A percentile compares a stretch with the other conserved stretches of the same genome.
Conservation (phyloP, 2,113 vertebrate genomes). For the Cynopterus brachyotis region DNA sequence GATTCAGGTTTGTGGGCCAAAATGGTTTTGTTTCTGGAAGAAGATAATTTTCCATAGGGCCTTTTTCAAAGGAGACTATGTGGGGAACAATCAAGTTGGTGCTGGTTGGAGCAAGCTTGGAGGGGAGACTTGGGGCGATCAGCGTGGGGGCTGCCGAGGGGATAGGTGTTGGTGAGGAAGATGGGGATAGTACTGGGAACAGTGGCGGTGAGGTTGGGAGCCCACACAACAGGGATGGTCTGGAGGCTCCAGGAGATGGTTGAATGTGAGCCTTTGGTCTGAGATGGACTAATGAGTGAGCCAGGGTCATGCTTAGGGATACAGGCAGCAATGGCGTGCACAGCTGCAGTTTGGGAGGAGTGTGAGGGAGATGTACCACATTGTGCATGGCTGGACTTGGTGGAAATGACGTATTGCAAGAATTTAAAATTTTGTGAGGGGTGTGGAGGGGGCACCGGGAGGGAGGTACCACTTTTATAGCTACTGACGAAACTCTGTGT, state of each 20-base stretch:
- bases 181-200: background rate
- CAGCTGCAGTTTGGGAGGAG: background rate
- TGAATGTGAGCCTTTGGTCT: background rate
- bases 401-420: background rate
- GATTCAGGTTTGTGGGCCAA: background rate
- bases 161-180: background rate
- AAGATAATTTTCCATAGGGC: background rate
- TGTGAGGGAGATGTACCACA: background rate
- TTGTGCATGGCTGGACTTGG: background rate
- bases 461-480: background rate
- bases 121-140: background rate
- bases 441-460: background rate
- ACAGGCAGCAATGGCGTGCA: background rate
- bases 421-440: background rate
- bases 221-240: background rate
- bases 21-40: background rate
- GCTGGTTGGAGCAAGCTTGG: background rate
- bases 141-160: background rate
- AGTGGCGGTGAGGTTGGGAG: no score
- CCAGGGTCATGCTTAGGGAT: background rate
- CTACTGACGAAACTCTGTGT: slow-evolving; percentile 57
- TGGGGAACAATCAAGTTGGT: background rate
- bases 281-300: background rate
- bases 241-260: background rate
- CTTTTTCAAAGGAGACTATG: background rate